Base-by-base conservation (phyloP, 2,797 vertebrate species). In the Sebastes itinus region DNA sequence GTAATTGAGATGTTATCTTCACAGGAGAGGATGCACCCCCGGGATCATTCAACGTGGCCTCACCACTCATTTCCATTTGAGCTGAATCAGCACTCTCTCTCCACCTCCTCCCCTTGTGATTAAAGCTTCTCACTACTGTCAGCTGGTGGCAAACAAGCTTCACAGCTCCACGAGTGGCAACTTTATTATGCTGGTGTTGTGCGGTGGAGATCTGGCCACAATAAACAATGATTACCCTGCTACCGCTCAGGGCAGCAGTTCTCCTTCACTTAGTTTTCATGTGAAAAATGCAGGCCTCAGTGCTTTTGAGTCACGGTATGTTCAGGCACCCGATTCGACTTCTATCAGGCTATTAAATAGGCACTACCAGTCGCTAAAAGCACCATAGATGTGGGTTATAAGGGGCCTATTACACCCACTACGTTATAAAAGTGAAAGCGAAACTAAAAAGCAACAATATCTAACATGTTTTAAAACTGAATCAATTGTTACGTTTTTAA, bases 1-100 rank as follows among this genome's bases (percentile, higher is more conserved):
- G 93, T 93, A 90, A 95, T 93, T 94, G 93, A 95, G 94, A 95
- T 93, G 83, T 90, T 94, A 94, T 94, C 93, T 87, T 63, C 78
- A 72, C 69, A 82, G 73, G 82, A 81, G 87, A 86, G 85, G 88
- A 89, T 86, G 83, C 79, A 80, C 90, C 84, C 89, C 65, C 10
- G 12, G 23, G 79, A 94, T 94, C 89, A 86, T 82, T 92, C 88
- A 85, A 83, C 82, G 55, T 68, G 22, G 76, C 86, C 83, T 52
- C 77, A 28, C 33, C 65, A 77, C 78, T 88, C 82, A 68, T 87
- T 91, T 92, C 80, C 85, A 82, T 91, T 90, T 58, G 42, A 65
- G 89, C 92, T 93, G 89, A 94, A 75, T 93, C 89, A 91, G 85
- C 87, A 3, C 67, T 62, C 55, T 63, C 64, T 38, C 38, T 25